Base-by-base conservation (phyloP, 2,113 vertebrate genomes). In the Pteropus alecto region DNA sequence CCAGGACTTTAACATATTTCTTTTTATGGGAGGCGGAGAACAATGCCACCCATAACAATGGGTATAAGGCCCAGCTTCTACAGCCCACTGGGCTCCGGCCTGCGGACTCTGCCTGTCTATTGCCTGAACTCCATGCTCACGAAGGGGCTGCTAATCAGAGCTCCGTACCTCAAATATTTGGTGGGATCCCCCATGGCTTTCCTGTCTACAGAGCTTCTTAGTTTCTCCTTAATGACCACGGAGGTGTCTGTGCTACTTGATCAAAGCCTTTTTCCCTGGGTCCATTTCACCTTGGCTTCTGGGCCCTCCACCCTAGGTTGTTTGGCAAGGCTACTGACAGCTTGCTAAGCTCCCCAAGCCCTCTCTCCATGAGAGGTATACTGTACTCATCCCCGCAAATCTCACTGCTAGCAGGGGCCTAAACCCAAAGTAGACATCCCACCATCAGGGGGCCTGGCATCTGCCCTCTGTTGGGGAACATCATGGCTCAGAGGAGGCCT, bases 401-500 rank as follows among this genome's bases (percentile, higher is more conserved):
- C 2, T 60, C 19, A 61, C 14, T 63, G 43, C 76, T 33, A 0
- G 1, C 30, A 14, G 7, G 19, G 24, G 8, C 83, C 41, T 48
- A 21, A 82, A 11, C 67, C 33, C 56, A 48, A 89, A 87, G 65
- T 38, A 87, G 68, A 77, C 15, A 76, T 12, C 56, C 54, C 78
- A n/a, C 15, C 9, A 33, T 4, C 21, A 13, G 11, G 0, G 0
- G 43, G 10, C 19, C 38, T n/a, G 28, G 14, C 28, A 43, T 19
- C 21, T 83, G 82, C 10, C 13, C 54, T 13, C 46, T 54, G 1
- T 0, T 7, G 16, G 22, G 15, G 0, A 60, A 22, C 30, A 67
- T 46, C 22, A 15, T 0, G 46, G 54, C 24, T 77, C 91, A 81
- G 84, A 81, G 46, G 58, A 93, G n/a, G 43, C 15, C 51, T 73